phyloP scores from a whole-genome alignment of 2,113 vertebrate species.

The Numida meleagris region DNA sequence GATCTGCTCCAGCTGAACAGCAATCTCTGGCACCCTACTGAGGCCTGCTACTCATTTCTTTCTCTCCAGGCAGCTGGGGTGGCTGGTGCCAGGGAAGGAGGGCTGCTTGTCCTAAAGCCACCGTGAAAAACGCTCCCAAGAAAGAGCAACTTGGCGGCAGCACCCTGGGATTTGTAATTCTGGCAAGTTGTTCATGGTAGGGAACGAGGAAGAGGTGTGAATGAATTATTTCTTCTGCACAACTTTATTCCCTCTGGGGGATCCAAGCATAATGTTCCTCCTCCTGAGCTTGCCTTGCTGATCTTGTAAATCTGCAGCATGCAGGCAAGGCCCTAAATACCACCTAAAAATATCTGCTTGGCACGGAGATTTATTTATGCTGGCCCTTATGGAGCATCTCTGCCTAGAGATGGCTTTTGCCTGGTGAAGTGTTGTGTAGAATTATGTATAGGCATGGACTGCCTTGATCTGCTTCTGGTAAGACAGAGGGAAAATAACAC shows the following conservation, averaged over 20 bases:
- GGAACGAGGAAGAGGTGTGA: background rate
- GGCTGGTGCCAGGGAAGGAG: background rate
- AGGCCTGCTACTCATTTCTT: background rate
- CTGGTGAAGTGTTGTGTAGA: background rate
- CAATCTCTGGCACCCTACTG: background rate
- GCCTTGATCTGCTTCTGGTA: background rate
- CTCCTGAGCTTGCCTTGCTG: background rate
- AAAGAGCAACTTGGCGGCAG: constrained; percentile 12
- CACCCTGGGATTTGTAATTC: constrained; percentile 2
- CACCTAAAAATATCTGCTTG: background rate
- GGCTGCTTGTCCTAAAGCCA: background rate
- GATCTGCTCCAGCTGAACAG: background rate
- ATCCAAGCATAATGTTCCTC: background rate
- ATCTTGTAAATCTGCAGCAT: background rate
- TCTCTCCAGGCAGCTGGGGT: background rate
- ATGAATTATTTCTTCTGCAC: background rate
- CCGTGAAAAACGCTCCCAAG: background rate
- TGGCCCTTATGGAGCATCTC: background rate
- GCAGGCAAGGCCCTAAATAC: background rate
- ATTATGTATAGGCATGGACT: background rate
- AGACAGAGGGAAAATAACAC: background rate
- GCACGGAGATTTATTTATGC: background rate
- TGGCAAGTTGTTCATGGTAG: background rate
- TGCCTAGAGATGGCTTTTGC: background rate
- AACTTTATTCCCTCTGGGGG: background rate